These are phyloP conservation scores for Halictus quadricinctus DNA, from an alignment of 2,888 invertebrate genomes.

Conservation along the genomic window DNA sequence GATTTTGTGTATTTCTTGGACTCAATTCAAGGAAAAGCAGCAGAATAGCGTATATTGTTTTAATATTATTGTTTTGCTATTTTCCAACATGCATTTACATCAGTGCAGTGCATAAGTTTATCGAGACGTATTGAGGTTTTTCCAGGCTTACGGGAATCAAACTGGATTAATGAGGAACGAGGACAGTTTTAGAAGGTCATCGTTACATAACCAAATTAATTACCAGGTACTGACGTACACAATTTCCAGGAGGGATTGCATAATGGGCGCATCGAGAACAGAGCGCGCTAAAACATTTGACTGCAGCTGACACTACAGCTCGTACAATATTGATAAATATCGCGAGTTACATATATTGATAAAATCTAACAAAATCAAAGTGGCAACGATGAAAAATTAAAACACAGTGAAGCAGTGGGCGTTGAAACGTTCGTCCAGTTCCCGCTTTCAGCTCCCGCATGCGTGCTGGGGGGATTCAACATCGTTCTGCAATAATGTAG, in stretches of 20 bases:
- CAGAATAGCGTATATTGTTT: too few species aligned
- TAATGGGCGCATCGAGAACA: neutral
- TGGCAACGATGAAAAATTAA: neutral
- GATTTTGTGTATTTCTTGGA: too few species aligned
- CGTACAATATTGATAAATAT: neutral
- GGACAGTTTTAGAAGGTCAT: constrained; percentile 1
- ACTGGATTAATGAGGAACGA: neutral
- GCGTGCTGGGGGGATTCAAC: neutral
- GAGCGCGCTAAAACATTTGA: neutral
- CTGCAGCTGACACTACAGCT: neutral
- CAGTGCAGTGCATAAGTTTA: neutral
- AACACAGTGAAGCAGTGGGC: neutral
- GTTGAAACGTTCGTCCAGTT: neutral
- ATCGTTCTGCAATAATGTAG: neutral
- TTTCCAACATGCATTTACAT: neutral
- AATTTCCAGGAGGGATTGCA: neutral
- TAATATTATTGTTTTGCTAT: too few species aligned
- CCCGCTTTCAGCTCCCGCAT: neutral
- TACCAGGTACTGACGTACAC: neutral
- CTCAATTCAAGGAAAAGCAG: too few species aligned
- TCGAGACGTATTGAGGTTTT: neutral
- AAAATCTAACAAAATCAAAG: neutral
- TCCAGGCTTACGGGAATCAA: neutral
- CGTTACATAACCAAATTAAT: neutral
- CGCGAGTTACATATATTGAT: too few species aligned